Conservation (phyloP, 2,888 invertebrate genomes). For the Seira ritae region DNA sequence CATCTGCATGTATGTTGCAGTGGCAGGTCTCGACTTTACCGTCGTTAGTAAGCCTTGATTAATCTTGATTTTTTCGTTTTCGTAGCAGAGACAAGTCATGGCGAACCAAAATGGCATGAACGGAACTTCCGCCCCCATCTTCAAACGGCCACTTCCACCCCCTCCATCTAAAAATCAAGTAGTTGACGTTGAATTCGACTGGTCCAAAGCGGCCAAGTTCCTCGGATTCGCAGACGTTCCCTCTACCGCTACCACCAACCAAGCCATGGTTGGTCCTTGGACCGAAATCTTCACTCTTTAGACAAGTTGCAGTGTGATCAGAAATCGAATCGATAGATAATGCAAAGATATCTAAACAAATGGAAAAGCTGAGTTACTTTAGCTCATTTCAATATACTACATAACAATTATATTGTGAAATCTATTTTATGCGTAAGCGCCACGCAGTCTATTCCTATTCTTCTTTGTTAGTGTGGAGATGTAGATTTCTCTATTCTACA, state of each 20-base stretch:
- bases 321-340: too few species aligned
- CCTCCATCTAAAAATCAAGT: not conserved
- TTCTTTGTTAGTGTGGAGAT: too few species aligned
- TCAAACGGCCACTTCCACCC: not conserved
- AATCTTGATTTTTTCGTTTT: not conserved
- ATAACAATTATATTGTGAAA: too few species aligned
- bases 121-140: not conserved
- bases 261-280: not conserved
- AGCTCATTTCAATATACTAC: not conserved
- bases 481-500: too few species aligned
- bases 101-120: not conserved
- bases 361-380: not conserved
- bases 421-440: too few species aligned
- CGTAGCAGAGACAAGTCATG: not conserved
- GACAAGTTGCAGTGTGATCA: not conserved
- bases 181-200: constrained; percentile 9
- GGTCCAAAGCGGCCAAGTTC: constrained; percentile 44
- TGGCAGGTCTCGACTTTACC: too few species aligned
- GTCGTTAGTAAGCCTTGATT: too few species aligned
- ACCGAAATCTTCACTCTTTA: constrained; percentile 31
- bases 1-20: too few species aligned
- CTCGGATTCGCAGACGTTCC: constrained; percentile 24
- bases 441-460: too few species aligned
- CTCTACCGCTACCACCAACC: not conserved
- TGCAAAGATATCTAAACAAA: not conserved